phyloP scores from a whole-genome alignment of 2,113 vertebrate genomes.

The Sterna hirundo region DNA sequence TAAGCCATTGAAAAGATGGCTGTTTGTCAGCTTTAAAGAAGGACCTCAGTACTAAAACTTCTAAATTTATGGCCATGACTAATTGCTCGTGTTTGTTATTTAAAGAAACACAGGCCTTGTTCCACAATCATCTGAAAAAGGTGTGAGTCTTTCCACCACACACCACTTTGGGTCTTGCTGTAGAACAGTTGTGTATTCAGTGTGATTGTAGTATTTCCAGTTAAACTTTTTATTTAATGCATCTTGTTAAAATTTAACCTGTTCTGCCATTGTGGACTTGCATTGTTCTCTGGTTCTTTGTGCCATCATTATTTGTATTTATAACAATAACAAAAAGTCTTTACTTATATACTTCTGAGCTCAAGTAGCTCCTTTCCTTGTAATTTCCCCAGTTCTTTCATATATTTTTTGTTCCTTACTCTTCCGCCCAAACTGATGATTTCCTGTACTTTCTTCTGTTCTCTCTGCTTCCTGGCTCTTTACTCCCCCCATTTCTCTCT shows the following conservation, averaged over 20 bases:
- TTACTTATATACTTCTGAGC: neutral
- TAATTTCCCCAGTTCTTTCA: neutral
- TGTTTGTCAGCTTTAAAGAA: neutral
- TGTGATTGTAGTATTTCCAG: too few species aligned
- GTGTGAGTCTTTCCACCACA: neutral
- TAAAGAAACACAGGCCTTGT: neutral
- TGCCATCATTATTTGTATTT: neutral
- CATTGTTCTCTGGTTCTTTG: neutral
- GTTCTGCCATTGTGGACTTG: neutral
- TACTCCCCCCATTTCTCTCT: neutral
- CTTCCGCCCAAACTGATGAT: neutral
- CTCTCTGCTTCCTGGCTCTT: neutral
- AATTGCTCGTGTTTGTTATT: neutral
- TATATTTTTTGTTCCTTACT: neutral
- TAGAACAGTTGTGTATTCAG: fast-evolving
- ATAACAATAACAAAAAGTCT: neutral
- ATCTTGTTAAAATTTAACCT: neutral
- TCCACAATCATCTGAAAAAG: neutral
- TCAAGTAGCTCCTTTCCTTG: neutral
- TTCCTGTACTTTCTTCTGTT: neutral
- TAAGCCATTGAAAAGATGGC: neutral
- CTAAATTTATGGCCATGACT: neutral
- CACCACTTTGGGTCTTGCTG: neutral
- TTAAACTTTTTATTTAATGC: neutral
- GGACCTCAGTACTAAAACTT: neutral